Percentiles rank a stretch among this genome's conserved stretches.
Evolutionary conservation across 2,113 vertebrate species (phyloP).

Genomic region (Capreolus pygargus): DNA sequence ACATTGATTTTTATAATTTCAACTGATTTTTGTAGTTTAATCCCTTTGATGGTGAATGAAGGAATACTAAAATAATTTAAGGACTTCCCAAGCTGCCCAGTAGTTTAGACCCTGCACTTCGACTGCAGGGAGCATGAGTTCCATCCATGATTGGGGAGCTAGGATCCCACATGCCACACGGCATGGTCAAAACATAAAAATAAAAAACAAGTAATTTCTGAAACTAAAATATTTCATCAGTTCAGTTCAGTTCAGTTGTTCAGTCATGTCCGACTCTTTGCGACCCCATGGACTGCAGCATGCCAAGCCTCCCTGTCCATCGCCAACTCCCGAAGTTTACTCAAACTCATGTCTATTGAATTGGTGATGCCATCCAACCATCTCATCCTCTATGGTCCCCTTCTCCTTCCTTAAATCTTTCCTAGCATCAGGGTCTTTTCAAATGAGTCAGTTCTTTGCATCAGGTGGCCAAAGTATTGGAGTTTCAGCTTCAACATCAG

Average conservation of each 20-base stretch:
- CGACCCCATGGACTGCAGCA: background rate
- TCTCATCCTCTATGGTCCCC: background rate
- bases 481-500: background rate
- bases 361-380: background rate
- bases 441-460: background rate
- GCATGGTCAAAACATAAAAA: background rate
- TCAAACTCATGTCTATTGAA: background rate
- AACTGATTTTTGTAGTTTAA: background rate
- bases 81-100: background rate
- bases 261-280: background rate
- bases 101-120: background rate
- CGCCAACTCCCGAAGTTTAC: background rate
- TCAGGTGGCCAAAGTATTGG: background rate
- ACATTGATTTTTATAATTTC: background rate
- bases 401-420: background rate
- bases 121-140: background rate
- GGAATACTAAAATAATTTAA: background rate
- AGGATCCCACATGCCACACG: background rate
- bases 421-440: background rate
- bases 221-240: background rate
- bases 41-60: background rate
- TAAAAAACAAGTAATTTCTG: background rate
- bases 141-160: background rate
- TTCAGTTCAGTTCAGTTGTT: background rate
- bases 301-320: background rate